Evolutionary conservation across 2,888 invertebrate genomes (phyloP).

Genomic region (Unio pictorum): DNA sequence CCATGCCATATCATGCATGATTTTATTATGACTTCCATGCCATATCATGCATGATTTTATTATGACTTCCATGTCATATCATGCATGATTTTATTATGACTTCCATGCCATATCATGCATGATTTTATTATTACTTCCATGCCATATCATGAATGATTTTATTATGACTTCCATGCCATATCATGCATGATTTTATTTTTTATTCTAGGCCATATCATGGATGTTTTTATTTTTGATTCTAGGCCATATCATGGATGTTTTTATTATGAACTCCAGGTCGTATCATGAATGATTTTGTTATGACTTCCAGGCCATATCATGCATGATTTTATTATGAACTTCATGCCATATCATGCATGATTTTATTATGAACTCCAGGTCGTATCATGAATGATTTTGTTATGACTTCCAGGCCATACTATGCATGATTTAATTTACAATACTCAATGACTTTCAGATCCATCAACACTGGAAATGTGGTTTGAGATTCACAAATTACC

Average conservation of each 20-base stretch:
- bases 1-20: no score
- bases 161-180: no score
- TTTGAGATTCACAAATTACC: conserved; percentile 63
- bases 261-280: no score
- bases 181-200: background rate
- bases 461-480: conserved; percentile 52
- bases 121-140: background rate
- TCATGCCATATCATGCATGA: background rate
- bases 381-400: no score
- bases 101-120: background rate
- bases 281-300: background rate
- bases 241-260: no score
- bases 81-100: no score
- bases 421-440: background rate
- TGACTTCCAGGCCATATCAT: no score
- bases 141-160: no score
- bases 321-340: no score
- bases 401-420: no score
- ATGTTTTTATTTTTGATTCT: background rate
- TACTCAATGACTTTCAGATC: conserved; percentile 35
- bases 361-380: background rate
- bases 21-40: no score
- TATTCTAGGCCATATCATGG: background rate
- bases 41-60: background rate
- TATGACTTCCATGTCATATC: no score